Percentiles rank a stretch among this genome's conserved stretches.
These are phyloP conservation scores for Stenodera caucasica DNA, from an alignment of 2,888 invertebrate genomes.

Conservation along the genomic window DNA sequence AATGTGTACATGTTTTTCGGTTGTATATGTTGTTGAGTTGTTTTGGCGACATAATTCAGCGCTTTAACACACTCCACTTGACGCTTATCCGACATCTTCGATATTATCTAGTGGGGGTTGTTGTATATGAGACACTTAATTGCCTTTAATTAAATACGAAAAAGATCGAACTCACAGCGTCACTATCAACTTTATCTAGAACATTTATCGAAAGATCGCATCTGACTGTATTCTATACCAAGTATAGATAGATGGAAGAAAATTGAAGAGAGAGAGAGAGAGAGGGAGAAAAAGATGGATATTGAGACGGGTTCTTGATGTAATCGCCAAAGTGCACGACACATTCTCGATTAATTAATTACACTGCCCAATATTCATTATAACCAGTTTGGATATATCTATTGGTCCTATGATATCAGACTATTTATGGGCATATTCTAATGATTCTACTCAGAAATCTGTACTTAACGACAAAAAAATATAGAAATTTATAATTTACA, in stretches of 20 bases:
- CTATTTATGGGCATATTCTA: slow-evolving; percentile 47
- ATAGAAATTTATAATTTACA: too few relatives aligned
- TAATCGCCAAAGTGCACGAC: slow-evolving; percentile 47
- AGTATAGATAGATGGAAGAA: not conserved
- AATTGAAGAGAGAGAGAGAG: not conserved
- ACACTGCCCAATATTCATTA: slow-evolving; percentile 46
- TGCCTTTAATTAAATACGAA: slow-evolving; percentile 55
- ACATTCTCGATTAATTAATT: slow-evolving; percentile 47
- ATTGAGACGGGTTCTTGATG: slow-evolving; percentile 45
- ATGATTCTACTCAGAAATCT: too few relatives aligned
- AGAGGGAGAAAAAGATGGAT: not conserved
- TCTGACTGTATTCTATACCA: slow-evolving; percentile 28
- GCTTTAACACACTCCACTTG: slow-evolving; percentile 41
- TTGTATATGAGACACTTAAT: slow-evolving; percentile 55
- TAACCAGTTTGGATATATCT: slow-evolving; percentile 46
- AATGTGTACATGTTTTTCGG: not conserved
- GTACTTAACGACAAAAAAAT: too few relatives aligned
- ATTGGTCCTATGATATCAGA: slow-evolving; percentile 44
- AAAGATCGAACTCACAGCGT: slow-evolving; percentile 53
- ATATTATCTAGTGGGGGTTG: slow-evolving; percentile 52
- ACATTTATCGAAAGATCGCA: slow-evolving; percentile 50
- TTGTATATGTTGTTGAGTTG: slow-evolving; percentile 21
- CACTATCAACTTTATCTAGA: slow-evolving; percentile 50
- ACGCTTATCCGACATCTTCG: slow-evolving; percentile 49
- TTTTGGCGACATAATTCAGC: slow-evolving; percentile 49